Base-by-base conservation (phyloP, 2,888 invertebrate species). In the Choreutis nemorana region DNA sequence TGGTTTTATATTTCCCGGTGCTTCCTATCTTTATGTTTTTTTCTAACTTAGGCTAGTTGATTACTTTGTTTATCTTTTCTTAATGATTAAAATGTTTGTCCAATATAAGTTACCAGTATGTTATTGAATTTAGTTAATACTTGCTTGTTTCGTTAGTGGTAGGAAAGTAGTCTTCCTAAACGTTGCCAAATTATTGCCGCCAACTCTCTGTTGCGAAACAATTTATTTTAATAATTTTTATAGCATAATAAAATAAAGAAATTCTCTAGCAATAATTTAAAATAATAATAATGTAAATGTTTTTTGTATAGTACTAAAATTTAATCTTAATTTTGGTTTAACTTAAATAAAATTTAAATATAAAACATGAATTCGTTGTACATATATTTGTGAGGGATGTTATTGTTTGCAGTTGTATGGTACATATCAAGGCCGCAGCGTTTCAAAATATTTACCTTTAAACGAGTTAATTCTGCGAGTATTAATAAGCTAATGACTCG, bases 101-200 rank as follows among this genome's bases (percentile, higher is more conserved):
- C 59, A 64, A 62, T 54, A 41, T 68, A 43, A 70, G 77, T 78
- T 78, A 78, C 77, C 77, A 77, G 54, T 67, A 48, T 65, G 70
- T 72, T 73, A 65, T 71, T 65, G 73, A 73, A 73, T 77, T 78
- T 75, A 73, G 73, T 77, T 71, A 56, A 60, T 57, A 66, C 73
- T 75, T 68, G 72, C 65, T 71, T 73, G 66, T 78, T 75, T 75
- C 68, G 70, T 72, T 71, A 73, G 71, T 72, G 61, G 66, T 77
- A 77, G 71, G 64, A 71, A 68, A 73, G 72, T 75, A 75, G 77
- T 78, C 78, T 78, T 78, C 77, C 75, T 70, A 56, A 77, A 73
- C 71, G 72, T 75, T 77, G 78, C 78, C 78, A 78, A 78, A 78
- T 72, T 68, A 55, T 60, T 56, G 63, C 67, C 66, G 72, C 71